phyloP scores from a whole-genome alignment of 2,797 vertebrate species.

The Thamnophis elegans region DNA sequence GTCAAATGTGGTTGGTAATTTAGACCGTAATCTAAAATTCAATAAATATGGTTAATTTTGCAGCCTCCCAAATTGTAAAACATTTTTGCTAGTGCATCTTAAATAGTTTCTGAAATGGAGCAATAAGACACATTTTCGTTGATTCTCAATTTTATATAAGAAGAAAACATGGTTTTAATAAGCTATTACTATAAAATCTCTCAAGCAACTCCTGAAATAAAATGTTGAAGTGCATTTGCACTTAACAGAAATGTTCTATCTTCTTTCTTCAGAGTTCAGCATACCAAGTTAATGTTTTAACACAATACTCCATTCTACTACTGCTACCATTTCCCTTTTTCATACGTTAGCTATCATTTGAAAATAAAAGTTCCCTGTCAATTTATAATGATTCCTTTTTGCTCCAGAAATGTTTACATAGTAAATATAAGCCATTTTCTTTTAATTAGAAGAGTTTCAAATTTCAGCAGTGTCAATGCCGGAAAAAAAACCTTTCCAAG shows the following conservation, averaged over 20 bases:
- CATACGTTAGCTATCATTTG: background rate
- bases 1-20: background rate
- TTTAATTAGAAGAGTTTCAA: background rate
- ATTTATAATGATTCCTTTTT: background rate
- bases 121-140: background rate
- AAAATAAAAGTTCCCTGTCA: background rate
- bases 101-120: background rate
- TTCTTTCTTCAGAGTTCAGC: too few species aligned
- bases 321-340: background rate
- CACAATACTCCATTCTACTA: background rate
- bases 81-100: background rate
- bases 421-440: background rate
- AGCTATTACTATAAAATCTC: background rate
- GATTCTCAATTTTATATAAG: background rate
- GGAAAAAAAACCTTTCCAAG: background rate
- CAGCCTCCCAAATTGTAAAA: background rate
- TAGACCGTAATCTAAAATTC: background rate
- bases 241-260: background rate
- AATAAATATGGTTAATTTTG: background rate
- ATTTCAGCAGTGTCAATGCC: background rate
- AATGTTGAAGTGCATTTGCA: background rate
- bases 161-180: background rate
- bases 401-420: background rate
- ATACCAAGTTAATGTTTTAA: background rate
- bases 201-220: background rate